Evolutionary conservation across 1,140 invertebrate species (phyloP).

Genomic region (Latrodectus geometricus): DNA sequence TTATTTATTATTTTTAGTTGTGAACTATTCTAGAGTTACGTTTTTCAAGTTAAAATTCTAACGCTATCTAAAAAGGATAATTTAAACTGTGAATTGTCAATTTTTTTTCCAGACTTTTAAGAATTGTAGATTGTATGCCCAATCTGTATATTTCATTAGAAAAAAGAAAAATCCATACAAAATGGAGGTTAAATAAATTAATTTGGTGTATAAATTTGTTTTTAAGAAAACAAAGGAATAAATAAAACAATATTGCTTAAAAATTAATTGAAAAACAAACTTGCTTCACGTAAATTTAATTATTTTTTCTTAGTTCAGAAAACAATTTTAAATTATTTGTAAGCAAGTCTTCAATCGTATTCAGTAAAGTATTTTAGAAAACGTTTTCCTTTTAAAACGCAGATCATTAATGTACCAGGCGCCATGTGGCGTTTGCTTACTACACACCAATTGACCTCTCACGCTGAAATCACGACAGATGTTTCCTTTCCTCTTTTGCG

Average conservation of each 20-base stretch:
- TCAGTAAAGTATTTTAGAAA: not conserved
- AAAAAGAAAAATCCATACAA: no score
- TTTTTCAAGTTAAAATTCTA: no score
- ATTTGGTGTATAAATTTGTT: no score
- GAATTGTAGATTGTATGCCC: no score
- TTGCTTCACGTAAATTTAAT: not conserved
- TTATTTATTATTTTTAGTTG: no score
- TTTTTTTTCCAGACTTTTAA: no score
- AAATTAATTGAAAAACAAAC: not conserved
- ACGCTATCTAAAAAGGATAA: no score
- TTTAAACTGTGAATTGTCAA: no score
- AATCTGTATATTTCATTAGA: no score
- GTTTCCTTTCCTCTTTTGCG: constrained; percentile 4
- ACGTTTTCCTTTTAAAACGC: not conserved
- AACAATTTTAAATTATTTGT: not conserved
- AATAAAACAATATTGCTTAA: not conserved
- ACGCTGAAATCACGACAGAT: constrained; percentile 10
- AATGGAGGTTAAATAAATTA: no score
- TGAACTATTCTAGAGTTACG: no score
- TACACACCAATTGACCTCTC: constrained; percentile 23
- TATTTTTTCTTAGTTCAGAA: not conserved
- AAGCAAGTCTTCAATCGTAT: not conserved
- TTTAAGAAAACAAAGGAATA: not conserved
- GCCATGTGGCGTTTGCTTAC: constrained; percentile 33
- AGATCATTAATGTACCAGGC: not conserved